A percentile compares a stretch with the other conserved stretches of the same genome.
Evolutionary conservation across 2,797 vertebrate genomes (phyloP).

Genomic region (Pogoniulus pusillus): DNA sequence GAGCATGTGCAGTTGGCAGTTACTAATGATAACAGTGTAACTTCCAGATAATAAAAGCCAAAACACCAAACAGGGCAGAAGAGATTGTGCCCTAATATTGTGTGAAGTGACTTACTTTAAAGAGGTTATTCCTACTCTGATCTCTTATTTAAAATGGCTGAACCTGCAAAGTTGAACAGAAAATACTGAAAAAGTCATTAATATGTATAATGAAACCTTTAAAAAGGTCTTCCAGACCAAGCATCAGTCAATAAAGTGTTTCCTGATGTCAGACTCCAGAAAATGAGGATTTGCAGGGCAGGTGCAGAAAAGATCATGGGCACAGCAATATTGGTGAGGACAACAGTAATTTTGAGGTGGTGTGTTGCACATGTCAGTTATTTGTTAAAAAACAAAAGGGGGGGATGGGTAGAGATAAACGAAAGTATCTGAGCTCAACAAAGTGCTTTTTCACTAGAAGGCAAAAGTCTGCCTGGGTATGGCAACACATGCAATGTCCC

Average conservation of each 20-base stretch:
- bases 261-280: not conserved
- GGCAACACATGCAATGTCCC: not conserved
- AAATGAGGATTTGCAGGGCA: not conserved
- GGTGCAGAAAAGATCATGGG: not conserved
- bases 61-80: slow-evolving; percentile 14
- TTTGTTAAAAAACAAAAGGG: not conserved
- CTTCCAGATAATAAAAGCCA: slow-evolving; percentile 47
- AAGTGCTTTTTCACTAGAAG: not conserved
- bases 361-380: not conserved
- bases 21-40: slow-evolving; percentile 37
- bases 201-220: not conserved
- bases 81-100: not conserved
- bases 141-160: not conserved
- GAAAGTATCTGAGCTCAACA: not conserved
- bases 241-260: not conserved
- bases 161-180: not conserved
- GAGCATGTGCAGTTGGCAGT: slow-evolving; percentile 28
- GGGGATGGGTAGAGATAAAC: too few relatives aligned
- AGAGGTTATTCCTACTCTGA: not conserved
- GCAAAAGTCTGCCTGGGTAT: not conserved
- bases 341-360: not conserved
- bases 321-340: not conserved
- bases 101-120: not conserved
- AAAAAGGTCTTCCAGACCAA: not conserved
- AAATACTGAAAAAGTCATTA: not conserved